These are phyloP conservation scores for Macaca nemestrina DNA, from an alignment of 2,113 vertebrate species.

Conservation along the genomic window DNA sequence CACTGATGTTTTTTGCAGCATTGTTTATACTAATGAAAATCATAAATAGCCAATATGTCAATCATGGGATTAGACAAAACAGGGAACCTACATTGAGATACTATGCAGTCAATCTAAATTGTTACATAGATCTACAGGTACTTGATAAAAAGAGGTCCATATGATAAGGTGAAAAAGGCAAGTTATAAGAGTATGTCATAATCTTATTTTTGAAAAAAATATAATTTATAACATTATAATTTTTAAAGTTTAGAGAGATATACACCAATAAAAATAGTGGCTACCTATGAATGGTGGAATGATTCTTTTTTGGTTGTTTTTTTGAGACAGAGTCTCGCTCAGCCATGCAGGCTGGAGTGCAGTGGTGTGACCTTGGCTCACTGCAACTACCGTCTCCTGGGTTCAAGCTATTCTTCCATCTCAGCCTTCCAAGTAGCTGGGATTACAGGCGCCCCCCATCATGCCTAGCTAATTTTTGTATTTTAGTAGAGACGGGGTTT, in stretches of 20 bases:
- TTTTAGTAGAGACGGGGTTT: too few relatives aligned
- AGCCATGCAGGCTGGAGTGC: too few relatives aligned
- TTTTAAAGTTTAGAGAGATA: not conserved
- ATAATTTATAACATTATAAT: not conserved
- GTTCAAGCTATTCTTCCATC: too few relatives aligned
- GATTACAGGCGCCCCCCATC: too few relatives aligned
- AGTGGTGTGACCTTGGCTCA: too few relatives aligned
- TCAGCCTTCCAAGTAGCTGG: too few relatives aligned
- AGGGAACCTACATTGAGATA: not conserved
- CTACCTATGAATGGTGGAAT: conserved; percentile 10
- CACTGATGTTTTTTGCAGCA: not conserved
- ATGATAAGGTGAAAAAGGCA: not conserved
- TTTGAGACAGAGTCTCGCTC: not conserved
- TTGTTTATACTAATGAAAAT: conserved; percentile 4
- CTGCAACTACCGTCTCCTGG: too few relatives aligned
- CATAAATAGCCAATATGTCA: not conserved
- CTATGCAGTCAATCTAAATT: not conserved
- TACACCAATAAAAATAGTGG: not conserved
- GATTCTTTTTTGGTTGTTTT: not conserved
- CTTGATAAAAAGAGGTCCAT: not conserved
- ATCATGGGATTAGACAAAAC: not conserved
- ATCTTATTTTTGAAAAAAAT: not conserved
- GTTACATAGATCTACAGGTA: not conserved
- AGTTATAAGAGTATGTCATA: not conserved
- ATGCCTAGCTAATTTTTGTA: too few relatives aligned